Percentiles rank a stretch among this genome's conserved stretches.
Evolutionary conservation across 92 coral and sea anemone genomes (phyloP).

Genomic region (Diadumene lineata): DNA sequence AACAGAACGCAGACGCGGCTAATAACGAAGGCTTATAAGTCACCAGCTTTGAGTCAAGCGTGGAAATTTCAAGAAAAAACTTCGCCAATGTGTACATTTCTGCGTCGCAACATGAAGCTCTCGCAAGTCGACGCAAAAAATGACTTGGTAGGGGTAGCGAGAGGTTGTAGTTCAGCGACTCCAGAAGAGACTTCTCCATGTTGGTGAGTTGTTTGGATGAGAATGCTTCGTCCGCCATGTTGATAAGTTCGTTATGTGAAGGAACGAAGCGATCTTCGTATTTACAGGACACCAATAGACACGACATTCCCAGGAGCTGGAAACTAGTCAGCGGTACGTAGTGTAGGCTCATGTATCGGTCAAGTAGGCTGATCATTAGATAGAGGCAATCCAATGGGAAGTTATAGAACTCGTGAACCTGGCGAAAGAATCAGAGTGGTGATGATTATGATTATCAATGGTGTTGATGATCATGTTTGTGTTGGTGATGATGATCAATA

Average conservation of each 20-base stretch:
- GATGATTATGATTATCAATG: not conserved
- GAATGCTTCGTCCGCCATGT: slow-evolving; percentile 53
- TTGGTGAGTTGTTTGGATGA: slow-evolving; percentile 31
- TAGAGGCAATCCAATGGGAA: slow-evolving; percentile 60
- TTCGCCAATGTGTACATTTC: slow-evolving; percentile 52
- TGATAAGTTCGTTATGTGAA: slow-evolving; percentile 31
- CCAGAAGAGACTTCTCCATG: slow-evolving; percentile 45
- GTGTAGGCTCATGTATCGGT: slow-evolving; percentile 47
- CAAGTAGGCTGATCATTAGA: slow-evolving; percentile 47
- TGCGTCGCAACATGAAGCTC: slow-evolving; percentile 34
- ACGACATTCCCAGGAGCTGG: slow-evolving; percentile 56
- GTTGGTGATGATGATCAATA: not conserved
- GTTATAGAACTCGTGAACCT: slow-evolving; percentile 61
- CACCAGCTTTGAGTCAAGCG: slow-evolving; percentile 42
- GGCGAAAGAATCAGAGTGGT: not conserved
- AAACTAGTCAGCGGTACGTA: slow-evolving; percentile 37
- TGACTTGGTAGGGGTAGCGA: slow-evolving; percentile 53
- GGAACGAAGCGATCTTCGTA: slow-evolving; percentile 69
- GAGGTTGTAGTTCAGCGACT: slow-evolving; percentile 44
- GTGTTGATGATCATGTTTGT: not conserved
- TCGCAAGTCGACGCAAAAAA: slow-evolving; percentile 58
- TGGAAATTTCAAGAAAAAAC: slow-evolving; percentile 49
- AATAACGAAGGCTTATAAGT: slow-evolving; percentile 51
- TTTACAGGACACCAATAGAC: slow-evolving; percentile 56
- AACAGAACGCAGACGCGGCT: slow-evolving; percentile 51